These are phyloP conservation scores for Trogon surrucura DNA, from an alignment of 2,113 vertebrate species.

Conservation along the genomic window DNA sequence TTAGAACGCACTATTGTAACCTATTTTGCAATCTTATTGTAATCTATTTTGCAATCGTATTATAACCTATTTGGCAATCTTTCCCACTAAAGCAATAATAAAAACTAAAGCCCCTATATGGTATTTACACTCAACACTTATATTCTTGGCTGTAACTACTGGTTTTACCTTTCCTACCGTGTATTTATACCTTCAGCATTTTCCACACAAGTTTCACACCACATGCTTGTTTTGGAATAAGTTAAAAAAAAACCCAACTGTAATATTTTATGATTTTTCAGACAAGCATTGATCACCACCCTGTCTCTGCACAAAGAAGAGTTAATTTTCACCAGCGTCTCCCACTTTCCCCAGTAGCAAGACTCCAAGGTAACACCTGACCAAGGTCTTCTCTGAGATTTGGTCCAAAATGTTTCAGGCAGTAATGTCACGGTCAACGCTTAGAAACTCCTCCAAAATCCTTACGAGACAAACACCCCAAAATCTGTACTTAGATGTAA, in stretches of 20 bases:
- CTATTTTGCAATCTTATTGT: neutral
- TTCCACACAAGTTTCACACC: neutral
- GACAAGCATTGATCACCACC: neutral
- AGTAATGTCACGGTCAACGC: neutral
- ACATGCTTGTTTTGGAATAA: neutral
- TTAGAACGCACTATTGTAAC: neutral
- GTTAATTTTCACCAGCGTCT: accelerated
- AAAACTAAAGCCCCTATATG: neutral
- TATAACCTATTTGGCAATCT: neutral
- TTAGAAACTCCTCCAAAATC: neutral
- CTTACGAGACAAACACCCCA: neutral
- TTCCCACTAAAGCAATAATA: neutral
- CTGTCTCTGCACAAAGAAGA: neutral
- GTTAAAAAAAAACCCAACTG: neutral
- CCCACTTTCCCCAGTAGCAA: neutral
- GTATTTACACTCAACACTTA: neutral
- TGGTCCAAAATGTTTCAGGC: neutral
- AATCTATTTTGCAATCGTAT: neutral
- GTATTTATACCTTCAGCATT: accelerated
- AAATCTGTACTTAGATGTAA: neutral
- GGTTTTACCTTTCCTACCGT: accelerated
- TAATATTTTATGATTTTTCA: neutral
- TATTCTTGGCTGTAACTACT: neutral
- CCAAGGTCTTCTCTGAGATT: neutral
- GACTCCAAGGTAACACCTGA: accelerated